phyloP scores from a whole-genome alignment of 2,113 vertebrate species.

The Pantherophis guttatus region DNA sequence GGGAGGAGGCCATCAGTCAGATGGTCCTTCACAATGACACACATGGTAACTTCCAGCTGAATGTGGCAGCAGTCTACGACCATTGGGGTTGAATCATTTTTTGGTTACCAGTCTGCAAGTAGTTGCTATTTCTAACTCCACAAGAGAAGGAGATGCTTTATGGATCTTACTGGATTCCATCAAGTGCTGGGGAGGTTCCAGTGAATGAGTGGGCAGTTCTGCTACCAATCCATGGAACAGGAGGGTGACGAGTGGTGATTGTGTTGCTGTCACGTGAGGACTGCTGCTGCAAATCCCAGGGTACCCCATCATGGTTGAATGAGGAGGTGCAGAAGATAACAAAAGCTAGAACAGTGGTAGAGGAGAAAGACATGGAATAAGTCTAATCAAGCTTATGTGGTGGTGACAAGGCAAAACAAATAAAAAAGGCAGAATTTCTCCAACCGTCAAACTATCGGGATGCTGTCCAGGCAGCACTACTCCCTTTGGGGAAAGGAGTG shows the following conservation, averaged over 20 bases:
- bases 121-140: not conserved
- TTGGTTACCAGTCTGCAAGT: not conserved
- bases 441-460: too few relatives aligned
- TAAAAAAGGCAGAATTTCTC: too few relatives aligned
- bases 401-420: too few relatives aligned
- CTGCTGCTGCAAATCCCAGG: not conserved
- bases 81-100: not conserved
- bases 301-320: not conserved
- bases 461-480: too few relatives aligned
- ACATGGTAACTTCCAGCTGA: not conserved
- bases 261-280: not conserved
- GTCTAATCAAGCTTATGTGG: too few relatives aligned
- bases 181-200: not conserved
- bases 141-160: not conserved
- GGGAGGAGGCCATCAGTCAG: not conserved
- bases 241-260: not conserved
- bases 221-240: not conserved
- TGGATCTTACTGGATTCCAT: not conserved
- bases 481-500: too few relatives aligned
- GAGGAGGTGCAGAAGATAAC: not conserved
- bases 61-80: not conserved
- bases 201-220: not conserved
- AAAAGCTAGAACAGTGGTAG: not conserved
- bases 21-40: not conserved
- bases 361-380: not conserved